Base-by-base conservation (phyloP, 1,140 invertebrate genomes). In the Archivesica marissinica region DNA sequence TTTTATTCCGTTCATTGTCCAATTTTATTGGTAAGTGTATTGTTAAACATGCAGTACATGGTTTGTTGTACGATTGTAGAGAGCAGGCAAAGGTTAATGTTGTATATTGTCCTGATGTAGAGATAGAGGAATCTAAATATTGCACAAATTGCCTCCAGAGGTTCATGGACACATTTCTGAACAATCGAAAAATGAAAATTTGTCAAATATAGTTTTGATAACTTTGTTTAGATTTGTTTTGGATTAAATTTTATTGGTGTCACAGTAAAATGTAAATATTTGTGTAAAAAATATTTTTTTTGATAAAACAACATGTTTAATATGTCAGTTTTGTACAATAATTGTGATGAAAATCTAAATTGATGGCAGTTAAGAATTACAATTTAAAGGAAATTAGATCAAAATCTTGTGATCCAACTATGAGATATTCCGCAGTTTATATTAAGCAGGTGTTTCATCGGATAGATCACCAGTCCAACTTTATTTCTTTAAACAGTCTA, bases 271-370 rank as follows among this genome's bases (percentile, higher is more conserved):
- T 64, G 59, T 64, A 35, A 33, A 64, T 64, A 20, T 64, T 64
- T 25, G n/a, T 64, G 59, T 64, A 35, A 35, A 35, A 64, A 33
- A 64, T 30, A 35, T 64, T 35, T 64, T 35, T 28, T n/a, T 11
- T 7, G 59, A 64, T 64, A 64, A 64, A 64, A 64, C 59, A 64
- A 64, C 38, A 64, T 64, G 59, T 64, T 64, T 64, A 35, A 64
- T 20, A 64, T 64, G 50, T 52, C 17, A 52, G 17, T 52, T 52
- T 4, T 6, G 20, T 52, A 52, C 50, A 52, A 11, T 52, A n/a
- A n/a, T 11, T n/a, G n/a, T 52, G 50, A 52, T 52, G 50, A 52
- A 52, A 52, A 11, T 15, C n/a, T n/a, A n/a, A n/a, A n/a, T n/a
- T n/a, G n/a, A n/a, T n/a, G n/a, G n/a, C n/a, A n/a, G n/a, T n/a